Percentiles rank a stretch among this genome's conserved stretches.
Evolutionary conservation across 2,888 invertebrate genomes (phyloP).

Genomic region (Bursaphelenchus okinawaensis): DNA sequence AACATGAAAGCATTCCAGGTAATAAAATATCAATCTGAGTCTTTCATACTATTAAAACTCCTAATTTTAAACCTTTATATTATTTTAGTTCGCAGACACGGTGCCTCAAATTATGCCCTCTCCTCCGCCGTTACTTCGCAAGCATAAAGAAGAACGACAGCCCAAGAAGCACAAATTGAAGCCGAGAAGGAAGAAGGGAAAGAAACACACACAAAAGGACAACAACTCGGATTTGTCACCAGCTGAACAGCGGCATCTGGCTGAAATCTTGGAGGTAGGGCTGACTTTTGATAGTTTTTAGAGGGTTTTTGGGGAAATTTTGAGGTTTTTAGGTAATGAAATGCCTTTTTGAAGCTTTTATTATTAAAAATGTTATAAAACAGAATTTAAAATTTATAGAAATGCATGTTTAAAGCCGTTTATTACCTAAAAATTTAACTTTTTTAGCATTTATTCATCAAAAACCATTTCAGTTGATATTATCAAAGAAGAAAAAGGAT

Average conservation of each 20-base stretch:
- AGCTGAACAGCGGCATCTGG: background rate
- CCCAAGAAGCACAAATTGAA: conserved; percentile 5
- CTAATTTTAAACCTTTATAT: too few species aligned
- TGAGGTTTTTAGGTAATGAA: background rate
- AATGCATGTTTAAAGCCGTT: too few species aligned
- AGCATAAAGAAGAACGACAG: background rate
- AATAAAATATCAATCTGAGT: too few species aligned
- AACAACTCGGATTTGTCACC: background rate
- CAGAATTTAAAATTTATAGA: background rate
- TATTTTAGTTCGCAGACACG: too few species aligned
- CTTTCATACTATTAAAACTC: too few species aligned
- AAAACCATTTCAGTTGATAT: background rate
- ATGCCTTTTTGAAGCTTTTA: background rate
- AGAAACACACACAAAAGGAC: background rate
- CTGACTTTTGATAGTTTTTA: background rate
- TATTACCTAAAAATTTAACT: background rate
- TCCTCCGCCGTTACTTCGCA: background rate
- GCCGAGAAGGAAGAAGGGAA: conserved; percentile 1
- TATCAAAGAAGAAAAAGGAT: background rate
- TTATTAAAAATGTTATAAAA: background rate
- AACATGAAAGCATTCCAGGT: too few species aligned
- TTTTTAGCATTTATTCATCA: background rate
- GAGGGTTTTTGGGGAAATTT: background rate
- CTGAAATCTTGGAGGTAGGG: background rate
- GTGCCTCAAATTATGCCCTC: too few species aligned